Conservation (phyloP, 2,888 invertebrate species). For the Hetaerina titia region DNA sequence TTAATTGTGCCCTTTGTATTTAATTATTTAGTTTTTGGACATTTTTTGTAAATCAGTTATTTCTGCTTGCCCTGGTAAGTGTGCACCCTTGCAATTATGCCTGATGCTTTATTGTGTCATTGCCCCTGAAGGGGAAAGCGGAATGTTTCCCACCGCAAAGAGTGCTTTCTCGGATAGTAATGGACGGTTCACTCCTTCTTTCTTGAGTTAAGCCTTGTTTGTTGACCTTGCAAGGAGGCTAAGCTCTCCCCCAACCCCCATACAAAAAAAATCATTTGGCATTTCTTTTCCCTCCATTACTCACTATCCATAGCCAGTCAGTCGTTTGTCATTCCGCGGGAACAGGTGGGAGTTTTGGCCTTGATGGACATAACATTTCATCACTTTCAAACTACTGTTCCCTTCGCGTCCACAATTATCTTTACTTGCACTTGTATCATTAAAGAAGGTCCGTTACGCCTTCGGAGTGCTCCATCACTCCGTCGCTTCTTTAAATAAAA, state of each 20-base stretch:
- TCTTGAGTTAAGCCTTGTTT: slow-evolving; percentile 20
- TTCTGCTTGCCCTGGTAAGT: no score
- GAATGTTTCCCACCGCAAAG: background rate
- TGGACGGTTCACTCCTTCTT: background rate
- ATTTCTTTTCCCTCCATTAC: slow-evolving; percentile 18
- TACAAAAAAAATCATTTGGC: background rate
- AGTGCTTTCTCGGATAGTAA: background rate
- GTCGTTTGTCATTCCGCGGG: slow-evolving; percentile 10
- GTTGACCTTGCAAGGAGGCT: background rate
- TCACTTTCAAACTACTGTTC: slow-evolving; percentile 56
- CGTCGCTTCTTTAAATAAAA: slow-evolving; percentile 54
- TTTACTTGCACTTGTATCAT: slow-evolving; percentile 53
- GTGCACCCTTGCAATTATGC: no score
- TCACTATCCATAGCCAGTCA: background rate
- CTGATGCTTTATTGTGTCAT: background rate
- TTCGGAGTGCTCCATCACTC: slow-evolving; percentile 50
- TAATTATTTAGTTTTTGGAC: no score
- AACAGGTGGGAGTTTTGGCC: slow-evolving; percentile 57
- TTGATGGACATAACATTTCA: slow-evolving; percentile 47
- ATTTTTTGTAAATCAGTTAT: no score
- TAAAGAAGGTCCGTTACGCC: slow-evolving; percentile 42
- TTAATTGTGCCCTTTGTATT: no score
- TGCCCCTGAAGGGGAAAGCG: background rate
- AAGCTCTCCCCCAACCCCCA: background rate
- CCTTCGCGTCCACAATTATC: slow-evolving; percentile 31